These are phyloP conservation scores for Conus ventricosus DNA, from an alignment of 1,140 invertebrate genomes.

Conservation along the genomic window DNA sequence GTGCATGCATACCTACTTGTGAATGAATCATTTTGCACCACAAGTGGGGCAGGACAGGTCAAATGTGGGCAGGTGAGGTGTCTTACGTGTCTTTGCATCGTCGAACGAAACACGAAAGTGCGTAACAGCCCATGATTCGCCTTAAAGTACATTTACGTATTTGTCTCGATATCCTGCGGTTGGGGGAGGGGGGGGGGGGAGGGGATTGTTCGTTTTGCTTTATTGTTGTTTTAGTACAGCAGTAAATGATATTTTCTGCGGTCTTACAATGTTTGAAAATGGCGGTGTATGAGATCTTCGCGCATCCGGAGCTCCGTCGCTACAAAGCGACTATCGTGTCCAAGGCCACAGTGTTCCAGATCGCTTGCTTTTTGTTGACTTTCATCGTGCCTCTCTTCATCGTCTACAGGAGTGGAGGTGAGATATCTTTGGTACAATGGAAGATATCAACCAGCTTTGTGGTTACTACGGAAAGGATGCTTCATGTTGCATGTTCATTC, in stretches of 20 bases:
- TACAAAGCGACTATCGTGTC: conserved; percentile 73
- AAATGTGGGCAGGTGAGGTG: too few species aligned
- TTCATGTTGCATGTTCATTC: not conserved
- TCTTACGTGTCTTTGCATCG: too few species aligned
- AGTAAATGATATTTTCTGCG: conserved; percentile 30
- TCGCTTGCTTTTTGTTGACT: conserved; percentile 67
- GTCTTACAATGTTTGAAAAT: conserved; percentile 71
- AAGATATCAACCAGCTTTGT: not conserved
- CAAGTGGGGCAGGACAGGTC: too few species aligned
- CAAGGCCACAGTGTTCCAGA: conserved; percentile 70
- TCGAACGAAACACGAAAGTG: too few species aligned
- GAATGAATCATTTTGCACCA: too few species aligned
- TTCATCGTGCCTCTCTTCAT: conserved; percentile 73
- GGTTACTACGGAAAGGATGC: not conserved
- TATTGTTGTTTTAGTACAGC: not conserved
- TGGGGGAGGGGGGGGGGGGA: too few species aligned
- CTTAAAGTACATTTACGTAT: too few species aligned
- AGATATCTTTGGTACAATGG: conserved; percentile 8
- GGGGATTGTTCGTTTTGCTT: not conserved
- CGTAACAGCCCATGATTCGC: too few species aligned
- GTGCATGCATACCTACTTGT: too few species aligned
- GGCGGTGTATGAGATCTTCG: conserved; percentile 73
- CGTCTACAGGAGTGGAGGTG: conserved; percentile 73
- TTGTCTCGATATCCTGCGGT: too few species aligned
- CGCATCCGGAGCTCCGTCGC: conserved; percentile 68